Percentiles rank a stretch among this genome's conserved stretches.
Conservation (phyloP, 2,888 invertebrate species). For the Cistogaster globosa region DNA sequence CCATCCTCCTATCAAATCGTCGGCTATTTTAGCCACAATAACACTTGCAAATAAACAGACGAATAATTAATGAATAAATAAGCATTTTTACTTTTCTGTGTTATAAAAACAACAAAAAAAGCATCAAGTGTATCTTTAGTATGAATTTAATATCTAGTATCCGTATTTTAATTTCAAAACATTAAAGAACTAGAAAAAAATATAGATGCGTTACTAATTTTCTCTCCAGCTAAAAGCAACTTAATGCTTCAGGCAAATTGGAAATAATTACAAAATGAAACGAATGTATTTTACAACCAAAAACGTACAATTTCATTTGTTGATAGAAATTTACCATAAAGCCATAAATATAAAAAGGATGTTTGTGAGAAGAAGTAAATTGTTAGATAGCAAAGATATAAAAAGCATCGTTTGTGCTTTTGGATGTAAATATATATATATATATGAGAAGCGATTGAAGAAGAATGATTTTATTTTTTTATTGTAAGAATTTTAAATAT, state of each 20-base stretch:
- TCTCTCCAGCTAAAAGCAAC: constrained; percentile 10
- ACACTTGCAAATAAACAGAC: constrained; percentile 37
- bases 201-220: constrained; percentile 41
- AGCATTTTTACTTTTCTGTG: constrained; percentile 25
- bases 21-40: constrained; percentile 4
- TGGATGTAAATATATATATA: too few species aligned
- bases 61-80: constrained; percentile 30
- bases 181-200: constrained; percentile 32
- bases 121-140: constrained; percentile 55
- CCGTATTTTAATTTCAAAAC: constrained; percentile 40
- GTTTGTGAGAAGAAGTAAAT: background rate
- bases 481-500: too few species aligned
- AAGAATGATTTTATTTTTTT: too few species aligned
- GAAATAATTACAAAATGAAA: constrained; percentile 40
- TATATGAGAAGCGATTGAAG: too few species aligned
- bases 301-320: constrained; percentile 9
- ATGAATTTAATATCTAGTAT: constrained; percentile 17
- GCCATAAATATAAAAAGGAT: background rate
- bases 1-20: constrained; percentile 2
- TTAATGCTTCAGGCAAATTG: constrained; percentile 37
- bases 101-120: background rate
- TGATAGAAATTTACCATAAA: constrained; percentile 22
- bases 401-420: background rate
- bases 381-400: background rate
- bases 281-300: constrained; percentile 28